Evolutionary conservation across 1,140 invertebrate species (phyloP).

Genomic region (Tetramorium parvispinum): DNA sequence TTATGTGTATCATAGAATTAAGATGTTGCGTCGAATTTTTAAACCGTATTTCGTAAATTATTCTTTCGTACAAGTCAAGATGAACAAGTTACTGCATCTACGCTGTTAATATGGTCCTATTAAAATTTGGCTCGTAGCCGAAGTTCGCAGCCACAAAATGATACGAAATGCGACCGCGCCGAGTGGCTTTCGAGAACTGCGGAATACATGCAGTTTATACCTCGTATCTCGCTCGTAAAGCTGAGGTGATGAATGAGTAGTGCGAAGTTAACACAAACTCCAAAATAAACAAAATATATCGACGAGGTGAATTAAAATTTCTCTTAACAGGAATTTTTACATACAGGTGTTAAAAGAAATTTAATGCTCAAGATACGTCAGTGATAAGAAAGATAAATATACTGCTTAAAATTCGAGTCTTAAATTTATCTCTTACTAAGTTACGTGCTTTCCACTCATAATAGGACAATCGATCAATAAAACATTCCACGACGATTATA

Average conservation of each 20-base stretch:
- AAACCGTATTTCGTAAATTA: background rate
- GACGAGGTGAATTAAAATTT: background rate
- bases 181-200: conserved; percentile 22
- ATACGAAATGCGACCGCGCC: background rate
- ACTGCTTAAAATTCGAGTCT: background rate
- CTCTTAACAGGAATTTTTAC: background rate
- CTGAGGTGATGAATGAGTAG: background rate
- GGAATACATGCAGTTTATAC: background rate
- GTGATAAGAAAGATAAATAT: background rate
- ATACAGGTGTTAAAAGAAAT: background rate
- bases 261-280: background rate
- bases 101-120: conserved; percentile 14
- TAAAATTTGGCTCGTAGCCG: conserved; percentile 29
- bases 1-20: background rate
- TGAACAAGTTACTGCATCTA: background rate
- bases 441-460: background rate
- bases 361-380: background rate
- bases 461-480: background rate
- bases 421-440: background rate
- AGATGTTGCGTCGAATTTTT: background rate
- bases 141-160: conserved; percentile 22
- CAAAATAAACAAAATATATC: background rate
- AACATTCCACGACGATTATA: background rate
- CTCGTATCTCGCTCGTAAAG: background rate
- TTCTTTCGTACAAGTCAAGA: background rate